Evolutionary conservation across 1,140 invertebrate species (phyloP).

Genomic region (Stegodyphus mimosarum): DNA sequence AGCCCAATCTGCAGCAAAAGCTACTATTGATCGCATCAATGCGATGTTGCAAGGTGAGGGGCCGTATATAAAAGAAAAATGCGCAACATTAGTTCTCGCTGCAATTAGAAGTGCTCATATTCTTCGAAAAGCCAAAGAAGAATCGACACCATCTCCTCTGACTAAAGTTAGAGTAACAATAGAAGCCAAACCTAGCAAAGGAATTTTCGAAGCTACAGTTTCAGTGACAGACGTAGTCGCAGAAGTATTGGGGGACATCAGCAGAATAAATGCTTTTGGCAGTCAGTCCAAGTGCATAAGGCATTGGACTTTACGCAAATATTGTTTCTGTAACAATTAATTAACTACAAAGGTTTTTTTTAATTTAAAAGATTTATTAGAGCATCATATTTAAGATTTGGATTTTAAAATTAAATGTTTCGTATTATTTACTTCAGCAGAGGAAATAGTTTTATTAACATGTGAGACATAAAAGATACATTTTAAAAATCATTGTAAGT

Average conservation of each 20-base stretch:
- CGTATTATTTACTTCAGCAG: no score
- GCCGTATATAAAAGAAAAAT: neutral
- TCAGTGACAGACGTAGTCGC: neutral
- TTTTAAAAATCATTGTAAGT: no score
- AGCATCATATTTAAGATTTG: no score
- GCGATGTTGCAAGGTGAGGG: neutral
- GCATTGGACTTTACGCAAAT: conserved; percentile 76
- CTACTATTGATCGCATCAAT: conserved; percentile 26
- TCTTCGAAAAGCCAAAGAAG: neutral
- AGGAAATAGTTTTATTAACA: no score
- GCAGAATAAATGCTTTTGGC: conserved; percentile 88
- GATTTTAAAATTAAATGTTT: no score
- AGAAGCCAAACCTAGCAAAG: conserved; percentile 38
- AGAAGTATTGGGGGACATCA: conserved; percentile 82
- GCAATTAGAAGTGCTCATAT: neutral
- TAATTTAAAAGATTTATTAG: no score
- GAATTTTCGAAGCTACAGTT: conserved; percentile 37
- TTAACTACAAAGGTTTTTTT: no score
- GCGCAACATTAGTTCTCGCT: neutral
- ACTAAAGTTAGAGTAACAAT: conserved; percentile 30
- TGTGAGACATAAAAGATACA: no score
- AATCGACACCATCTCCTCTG: no score
- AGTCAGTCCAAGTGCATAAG: conserved; percentile 81
- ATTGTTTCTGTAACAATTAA: conserved; percentile 75
- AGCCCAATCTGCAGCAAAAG: conserved; percentile 20